Percentiles rank a stretch among this genome's conserved stretches.
phyloP scores from a whole-genome alignment of 2,797 vertebrate genomes.

The Atherinosoma microstoma region DNA sequence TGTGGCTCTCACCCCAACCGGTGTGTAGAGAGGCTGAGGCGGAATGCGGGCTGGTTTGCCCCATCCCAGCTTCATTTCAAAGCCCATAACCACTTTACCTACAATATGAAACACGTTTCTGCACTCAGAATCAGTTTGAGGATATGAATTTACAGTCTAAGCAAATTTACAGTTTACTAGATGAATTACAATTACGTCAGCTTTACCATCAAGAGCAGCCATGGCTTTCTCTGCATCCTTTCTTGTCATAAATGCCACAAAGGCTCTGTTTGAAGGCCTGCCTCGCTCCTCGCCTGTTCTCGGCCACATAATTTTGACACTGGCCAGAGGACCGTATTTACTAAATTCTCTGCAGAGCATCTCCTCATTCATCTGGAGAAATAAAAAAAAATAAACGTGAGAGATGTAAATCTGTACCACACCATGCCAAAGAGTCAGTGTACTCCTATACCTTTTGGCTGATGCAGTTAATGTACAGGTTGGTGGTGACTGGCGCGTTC shows the following conservation, averaged over 20 bases:
- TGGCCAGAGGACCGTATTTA: constrained; percentile 87
- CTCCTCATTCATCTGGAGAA: constrained; percentile 86
- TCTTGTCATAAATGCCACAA: constrained; percentile 88
- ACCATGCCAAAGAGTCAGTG: background rate
- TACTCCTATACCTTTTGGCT: constrained; percentile 83
- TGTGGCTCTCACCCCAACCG: constrained; percentile 81
- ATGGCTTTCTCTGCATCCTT: constrained; percentile 87
- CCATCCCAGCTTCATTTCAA: constrained; percentile 89
- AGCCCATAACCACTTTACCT: constrained; percentile 88
- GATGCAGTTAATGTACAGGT: constrained; percentile 88
- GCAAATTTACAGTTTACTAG: background rate
- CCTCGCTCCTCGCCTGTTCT: constrained; percentile 86
- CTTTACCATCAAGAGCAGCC: constrained; percentile 83
- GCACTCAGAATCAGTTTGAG: background rate
- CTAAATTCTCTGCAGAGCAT: constrained; percentile 89
- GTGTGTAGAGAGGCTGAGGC: constrained; percentile 86
- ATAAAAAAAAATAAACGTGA: background rate
- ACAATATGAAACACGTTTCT: constrained; percentile 16
- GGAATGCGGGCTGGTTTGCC: constrained; percentile 88
- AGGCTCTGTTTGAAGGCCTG: constrained; percentile 85
- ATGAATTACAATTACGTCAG: constrained; percentile 1
- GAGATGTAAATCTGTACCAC: background rate
- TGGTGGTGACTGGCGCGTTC: constrained; percentile 84
- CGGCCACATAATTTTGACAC: constrained; percentile 90
- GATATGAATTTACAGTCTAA: background rate